These are phyloP conservation scores for Lepisosteus oculatus DNA, from an alignment of 2,113 vertebrate genomes.

Conservation along the genomic window DNA sequence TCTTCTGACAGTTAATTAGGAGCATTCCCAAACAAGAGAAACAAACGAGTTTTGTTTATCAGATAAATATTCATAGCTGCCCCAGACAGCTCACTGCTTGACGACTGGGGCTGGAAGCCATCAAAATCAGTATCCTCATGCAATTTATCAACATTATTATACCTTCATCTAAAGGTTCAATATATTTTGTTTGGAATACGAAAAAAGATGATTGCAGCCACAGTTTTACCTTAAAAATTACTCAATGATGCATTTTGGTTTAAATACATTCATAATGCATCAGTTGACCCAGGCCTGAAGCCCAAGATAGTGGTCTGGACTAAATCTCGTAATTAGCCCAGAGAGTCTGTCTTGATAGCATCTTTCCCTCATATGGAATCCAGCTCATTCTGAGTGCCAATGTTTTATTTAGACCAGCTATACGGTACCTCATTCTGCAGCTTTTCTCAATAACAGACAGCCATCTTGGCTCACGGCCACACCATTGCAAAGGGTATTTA, in stretches of 20 bases:
- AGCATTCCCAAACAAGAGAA: constrained; percentile 20
- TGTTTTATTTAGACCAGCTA: too few relatives aligned
- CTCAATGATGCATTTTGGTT: neutral
- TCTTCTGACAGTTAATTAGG: constrained; percentile 17
- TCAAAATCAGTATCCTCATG: constrained; percentile 26
- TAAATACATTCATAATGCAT: too few relatives aligned
- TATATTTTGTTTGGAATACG: neutral
- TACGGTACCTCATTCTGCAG: too few relatives aligned
- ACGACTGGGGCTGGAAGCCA: constrained; percentile 33
- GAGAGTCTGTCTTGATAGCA: too few relatives aligned
- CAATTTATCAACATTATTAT: constrained; percentile 27
- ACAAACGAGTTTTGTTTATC: constrained; percentile 30
- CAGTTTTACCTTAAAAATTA: neutral
- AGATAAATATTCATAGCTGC: constrained; percentile 45
- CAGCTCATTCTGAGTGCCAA: too few relatives aligned
- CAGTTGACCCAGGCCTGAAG: too few relatives aligned
- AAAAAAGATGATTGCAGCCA: neutral
- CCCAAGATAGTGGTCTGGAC: too few relatives aligned
- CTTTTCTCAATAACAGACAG: too few relatives aligned
- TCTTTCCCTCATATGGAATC: too few relatives aligned
- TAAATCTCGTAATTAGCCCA: too few relatives aligned
- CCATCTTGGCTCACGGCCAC: too few relatives aligned
- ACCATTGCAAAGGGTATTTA: too few relatives aligned
- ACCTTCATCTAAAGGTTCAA: constrained; percentile 20
- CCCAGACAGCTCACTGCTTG: constrained; percentile 23